Conservation (phyloP, 92 coral and sea anemone species). For the Siderastrea radians region DNA sequence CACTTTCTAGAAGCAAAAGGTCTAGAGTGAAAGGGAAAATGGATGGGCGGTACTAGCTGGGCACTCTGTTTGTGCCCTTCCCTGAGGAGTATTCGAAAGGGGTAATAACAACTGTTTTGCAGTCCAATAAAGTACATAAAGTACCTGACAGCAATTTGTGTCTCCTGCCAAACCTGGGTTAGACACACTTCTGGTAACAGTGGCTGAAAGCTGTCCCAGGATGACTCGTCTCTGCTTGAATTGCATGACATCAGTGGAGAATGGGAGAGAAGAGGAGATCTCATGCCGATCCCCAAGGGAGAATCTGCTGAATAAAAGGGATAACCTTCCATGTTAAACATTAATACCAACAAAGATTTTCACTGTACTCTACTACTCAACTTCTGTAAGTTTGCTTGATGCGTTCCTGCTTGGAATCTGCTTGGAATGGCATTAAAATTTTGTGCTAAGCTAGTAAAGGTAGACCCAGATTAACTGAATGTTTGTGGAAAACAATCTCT, state of each 20-base stretch:
- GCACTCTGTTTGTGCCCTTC: too few relatives aligned
- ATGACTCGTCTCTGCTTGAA: slow-evolving; percentile 82
- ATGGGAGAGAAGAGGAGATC: slow-evolving; percentile 68
- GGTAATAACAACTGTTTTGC: too few relatives aligned
- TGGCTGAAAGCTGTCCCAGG: slow-evolving; percentile 89
- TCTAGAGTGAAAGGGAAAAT: too few relatives aligned
- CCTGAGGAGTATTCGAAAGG: too few relatives aligned
- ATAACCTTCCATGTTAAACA: not conserved
- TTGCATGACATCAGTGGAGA: slow-evolving; percentile 73
- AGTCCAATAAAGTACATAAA: not conserved
- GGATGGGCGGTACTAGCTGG: too few relatives aligned
- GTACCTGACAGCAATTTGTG: slow-evolving; percentile 87
- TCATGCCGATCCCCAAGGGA: slow-evolving; percentile 28
- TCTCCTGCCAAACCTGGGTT: slow-evolving; percentile 90
- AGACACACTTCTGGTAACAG: slow-evolving; percentile 91
- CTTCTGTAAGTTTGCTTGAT: too few relatives aligned
- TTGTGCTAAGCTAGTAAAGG: too few relatives aligned
- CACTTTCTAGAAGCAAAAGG: too few relatives aligned
- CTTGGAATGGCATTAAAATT: too few relatives aligned
- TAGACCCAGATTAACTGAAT: too few relatives aligned
- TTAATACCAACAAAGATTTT: not conserved
- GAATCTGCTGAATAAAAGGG: slow-evolving; percentile 17
- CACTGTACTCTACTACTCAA: not conserved
- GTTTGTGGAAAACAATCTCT: too few relatives aligned
- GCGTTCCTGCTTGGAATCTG: too few relatives aligned